Base-by-base conservation (phyloP, 2,888 invertebrate genomes). In the Nyleta sp. region DNA sequence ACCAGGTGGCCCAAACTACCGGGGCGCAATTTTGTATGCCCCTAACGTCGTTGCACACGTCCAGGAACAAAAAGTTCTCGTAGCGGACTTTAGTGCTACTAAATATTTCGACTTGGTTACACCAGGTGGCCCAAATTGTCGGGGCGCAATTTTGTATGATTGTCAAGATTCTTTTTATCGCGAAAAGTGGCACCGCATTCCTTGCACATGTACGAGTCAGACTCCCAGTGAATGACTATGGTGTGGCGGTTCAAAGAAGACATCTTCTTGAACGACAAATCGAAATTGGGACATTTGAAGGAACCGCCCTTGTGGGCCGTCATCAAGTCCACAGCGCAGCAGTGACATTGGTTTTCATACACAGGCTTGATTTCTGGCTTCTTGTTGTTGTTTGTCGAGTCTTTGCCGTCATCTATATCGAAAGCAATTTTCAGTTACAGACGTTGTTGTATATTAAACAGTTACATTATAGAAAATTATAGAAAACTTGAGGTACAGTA, bases 251-350 rank as follows among this genome's bases (percentile, higher is more conserved):
- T 92, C 76, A 94, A 92, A 81, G 94, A 95, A 22, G 93, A 91
- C 86, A 94, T 92, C 33, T 94, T 93, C 85, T 94, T 93, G 86
- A 96, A 97, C 2, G 94, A 93, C 86, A 96, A 95, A 10, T 93
- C 92, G 85, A 97, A 97, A 81, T 93, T 88, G 0, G 88, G 85
- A 85, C 94, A 94, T 78, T 92, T 91, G 83, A 91, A 91, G 53
- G 92, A 91, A 5, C 93, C 93, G n/a, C 93, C 93, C 50, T 89
- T 91, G 82, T 93, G 93, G 42, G 93, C 93, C 6, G 89, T 91
- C 82, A 92, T 92, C 8, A 92, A 84, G 71, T 93, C 92, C 87
- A 93, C 93, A 0, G 92, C 93, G 82, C 93, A 93, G 80, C 93
- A 93, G 65, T 91, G 91, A 82, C 93, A 93, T 71, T 92, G 91